Evolutionary conservation across 2,797 vertebrate genomes (phyloP).

Genomic region (Columba guinea): DNA sequence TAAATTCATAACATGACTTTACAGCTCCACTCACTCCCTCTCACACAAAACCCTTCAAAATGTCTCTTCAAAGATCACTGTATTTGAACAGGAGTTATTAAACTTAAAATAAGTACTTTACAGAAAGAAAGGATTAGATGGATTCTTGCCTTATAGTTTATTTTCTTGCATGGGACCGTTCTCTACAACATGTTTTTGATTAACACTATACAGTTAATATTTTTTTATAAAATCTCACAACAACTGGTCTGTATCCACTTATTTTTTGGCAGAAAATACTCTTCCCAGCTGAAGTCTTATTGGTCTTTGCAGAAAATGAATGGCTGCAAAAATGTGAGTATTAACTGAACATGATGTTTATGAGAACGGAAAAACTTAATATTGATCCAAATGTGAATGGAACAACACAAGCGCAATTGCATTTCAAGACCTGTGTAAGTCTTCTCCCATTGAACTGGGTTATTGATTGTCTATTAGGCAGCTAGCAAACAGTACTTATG

Average conservation of each 20-base stretch:
- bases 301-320: not conserved
- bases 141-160: not conserved
- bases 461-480: not conserved
- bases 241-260: not conserved
- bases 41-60: conserved; percentile 6
- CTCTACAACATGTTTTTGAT: not conserved
- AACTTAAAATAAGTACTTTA: not conserved
- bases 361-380: not conserved
- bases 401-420: not conserved
- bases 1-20: not conserved
- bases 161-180: not conserved
- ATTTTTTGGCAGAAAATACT: not conserved
- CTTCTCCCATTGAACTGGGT: not conserved
- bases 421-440: not conserved
- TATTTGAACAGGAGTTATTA: not conserved
- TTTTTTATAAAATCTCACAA: not conserved
- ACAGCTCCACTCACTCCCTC: not conserved
- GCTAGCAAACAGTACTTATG: not conserved
- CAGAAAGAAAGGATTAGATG: not conserved
- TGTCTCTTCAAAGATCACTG: not conserved
- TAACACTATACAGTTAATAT: not conserved
- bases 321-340: not conserved
- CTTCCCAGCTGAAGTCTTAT: not conserved
- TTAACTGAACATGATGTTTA: not conserved
- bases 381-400: not conserved